These are phyloP conservation scores for Pelodiscus sinensis DNA, from an alignment of 2,113 vertebrate genomes.

Conservation along the genomic window DNA sequence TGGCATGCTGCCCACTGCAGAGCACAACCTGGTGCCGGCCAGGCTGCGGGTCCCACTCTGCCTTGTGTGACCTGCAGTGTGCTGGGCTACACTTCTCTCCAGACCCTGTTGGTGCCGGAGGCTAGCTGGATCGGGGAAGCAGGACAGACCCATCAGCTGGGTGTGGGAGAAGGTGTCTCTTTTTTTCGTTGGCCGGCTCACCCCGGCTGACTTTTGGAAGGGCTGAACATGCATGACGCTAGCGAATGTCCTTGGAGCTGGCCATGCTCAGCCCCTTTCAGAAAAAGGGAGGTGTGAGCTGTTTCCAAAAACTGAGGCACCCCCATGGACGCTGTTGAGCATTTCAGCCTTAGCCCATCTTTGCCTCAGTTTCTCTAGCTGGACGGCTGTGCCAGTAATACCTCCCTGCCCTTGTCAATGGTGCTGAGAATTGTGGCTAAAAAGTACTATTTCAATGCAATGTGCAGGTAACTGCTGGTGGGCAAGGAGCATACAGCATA, in stretches of 20 bases:
- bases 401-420: background rate
- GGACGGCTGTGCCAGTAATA: background rate
- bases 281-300: background rate
- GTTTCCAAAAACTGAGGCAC: background rate
- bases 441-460: background rate
- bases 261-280: accelerated
- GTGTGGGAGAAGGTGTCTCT: no score
- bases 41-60: no score
- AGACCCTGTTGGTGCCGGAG: no score
- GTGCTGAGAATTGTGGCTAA: background rate
- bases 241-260: background rate
- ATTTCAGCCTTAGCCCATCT: background rate
- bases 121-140: no score
- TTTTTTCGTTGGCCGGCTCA: no score
- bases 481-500: background rate
- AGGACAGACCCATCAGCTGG: no score
- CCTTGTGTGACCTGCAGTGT: no score
- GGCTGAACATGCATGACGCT: background rate
- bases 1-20: no score
- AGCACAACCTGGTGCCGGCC: no score
- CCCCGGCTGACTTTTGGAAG: background rate
- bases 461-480: background rate
- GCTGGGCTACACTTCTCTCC: no score
- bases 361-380: background rate
- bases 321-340: background rate